These are phyloP conservation scores for Caerostris darwini DNA, from an alignment of 1,140 invertebrate genomes.

Conservation along the genomic window DNA sequence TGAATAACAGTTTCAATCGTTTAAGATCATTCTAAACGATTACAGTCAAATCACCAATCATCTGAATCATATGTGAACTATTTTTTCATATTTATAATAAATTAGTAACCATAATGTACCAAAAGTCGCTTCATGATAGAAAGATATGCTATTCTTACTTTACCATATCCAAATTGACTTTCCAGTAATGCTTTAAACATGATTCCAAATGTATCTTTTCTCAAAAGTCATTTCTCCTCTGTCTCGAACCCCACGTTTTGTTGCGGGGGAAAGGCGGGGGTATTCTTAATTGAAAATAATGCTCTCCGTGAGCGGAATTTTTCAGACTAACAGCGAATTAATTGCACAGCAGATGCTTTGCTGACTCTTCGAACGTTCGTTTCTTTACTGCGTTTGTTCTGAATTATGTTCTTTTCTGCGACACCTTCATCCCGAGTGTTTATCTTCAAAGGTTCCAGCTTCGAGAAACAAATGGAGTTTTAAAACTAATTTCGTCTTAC, in stretches of 20 bases:
- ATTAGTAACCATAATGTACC: too few relatives aligned
- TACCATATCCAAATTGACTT: too few relatives aligned
- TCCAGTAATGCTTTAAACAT: too few relatives aligned
- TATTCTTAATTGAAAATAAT: conserved; percentile 3
- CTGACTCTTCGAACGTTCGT: neutral
- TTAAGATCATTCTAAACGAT: too few relatives aligned
- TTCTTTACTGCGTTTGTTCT: neutral
- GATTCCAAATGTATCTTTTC: too few relatives aligned
- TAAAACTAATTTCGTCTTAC: neutral
- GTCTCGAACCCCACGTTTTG: neutral
- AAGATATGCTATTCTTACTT: too few relatives aligned
- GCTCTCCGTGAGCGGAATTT: neutral
- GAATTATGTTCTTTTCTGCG: neutral
- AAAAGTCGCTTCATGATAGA: too few relatives aligned
- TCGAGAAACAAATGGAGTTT: neutral
- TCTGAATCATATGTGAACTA: too few relatives aligned
- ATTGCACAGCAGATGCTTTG: neutral
- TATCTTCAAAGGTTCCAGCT: neutral
- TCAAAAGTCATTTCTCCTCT: neutral
- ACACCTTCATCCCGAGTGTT: neutral
- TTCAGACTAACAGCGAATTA: neutral
- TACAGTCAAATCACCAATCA: too few relatives aligned
- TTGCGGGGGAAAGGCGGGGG: neutral
- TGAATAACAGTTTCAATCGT: too few relatives aligned
- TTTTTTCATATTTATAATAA: too few relatives aligned